phyloP scores from a whole-genome alignment of 1,140 invertebrate species.

The Drosophila mayri region DNA sequence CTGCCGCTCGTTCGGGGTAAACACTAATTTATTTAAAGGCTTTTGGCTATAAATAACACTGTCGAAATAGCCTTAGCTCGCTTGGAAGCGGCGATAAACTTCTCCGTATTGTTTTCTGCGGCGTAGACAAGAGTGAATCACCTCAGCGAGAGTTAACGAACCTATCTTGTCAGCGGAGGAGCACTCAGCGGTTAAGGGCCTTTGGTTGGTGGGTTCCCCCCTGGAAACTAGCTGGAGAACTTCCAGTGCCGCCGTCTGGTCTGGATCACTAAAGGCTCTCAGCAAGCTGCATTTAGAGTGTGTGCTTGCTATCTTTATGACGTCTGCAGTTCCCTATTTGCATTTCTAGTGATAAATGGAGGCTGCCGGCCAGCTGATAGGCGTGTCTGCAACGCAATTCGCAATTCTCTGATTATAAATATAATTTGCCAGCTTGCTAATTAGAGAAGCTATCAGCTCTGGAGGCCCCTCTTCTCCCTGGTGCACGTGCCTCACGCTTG shows the following conservation, averaged over 20 bases:
- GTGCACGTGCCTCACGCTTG: slow-evolving; percentile 61
- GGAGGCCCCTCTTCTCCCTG: neutral
- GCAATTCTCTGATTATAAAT: slow-evolving; percentile 19
- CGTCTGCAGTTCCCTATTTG: slow-evolving; percentile 57
- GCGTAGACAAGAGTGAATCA: slow-evolving; percentile 50
- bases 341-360: slow-evolving; percentile 21
- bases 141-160: slow-evolving; percentile 43
- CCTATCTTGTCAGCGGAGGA: slow-evolving; percentile 22
- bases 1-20: slow-evolving; percentile 24
- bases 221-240: neutral
- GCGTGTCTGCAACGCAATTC: slow-evolving; percentile 54
- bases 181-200: slow-evolving; percentile 32
- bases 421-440: slow-evolving; percentile 48
- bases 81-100: slow-evolving; percentile 45
- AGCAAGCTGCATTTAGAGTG: slow-evolving; percentile 17
- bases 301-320: slow-evolving; percentile 46
- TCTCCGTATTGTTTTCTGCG: slow-evolving; percentile 46
- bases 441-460: slow-evolving; percentile 38
- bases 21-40: slow-evolving; percentile 46
- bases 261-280: slow-evolving; percentile 11
- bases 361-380: slow-evolving; percentile 5
- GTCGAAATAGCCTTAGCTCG: slow-evolving; percentile 46
- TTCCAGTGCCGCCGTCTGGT: slow-evolving; percentile 29
- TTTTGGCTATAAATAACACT: slow-evolving; percentile 46
- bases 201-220: slow-evolving; percentile 20